Evolutionary conservation across 1,140 invertebrate genomes (phyloP).

Genomic region (Sipha flava): DNA sequence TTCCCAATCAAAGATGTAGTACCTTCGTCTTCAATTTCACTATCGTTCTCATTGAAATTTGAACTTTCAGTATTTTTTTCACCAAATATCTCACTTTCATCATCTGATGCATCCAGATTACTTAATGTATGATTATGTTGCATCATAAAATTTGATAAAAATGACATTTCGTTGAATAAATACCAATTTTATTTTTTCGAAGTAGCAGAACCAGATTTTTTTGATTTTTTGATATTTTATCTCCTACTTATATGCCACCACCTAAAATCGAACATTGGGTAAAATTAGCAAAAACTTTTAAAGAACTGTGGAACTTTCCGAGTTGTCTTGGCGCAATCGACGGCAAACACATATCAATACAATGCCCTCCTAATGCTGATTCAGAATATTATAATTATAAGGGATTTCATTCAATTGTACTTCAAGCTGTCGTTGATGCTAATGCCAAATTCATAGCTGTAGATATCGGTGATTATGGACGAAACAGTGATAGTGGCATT

Average conservation of each 20-base stretch:
- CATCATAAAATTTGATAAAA: background rate
- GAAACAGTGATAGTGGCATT: constrained; percentile 43
- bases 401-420: constrained; percentile 33
- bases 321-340: too few species aligned
- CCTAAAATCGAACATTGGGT: too few species aligned
- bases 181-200: background rate
- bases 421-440: constrained; percentile 36
- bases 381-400: constrained; percentile 36
- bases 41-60: background rate
- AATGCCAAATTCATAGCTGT: constrained; percentile 35
- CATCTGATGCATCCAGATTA: background rate
- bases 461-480: constrained; percentile 34
- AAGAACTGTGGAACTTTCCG: constrained; percentile 39
- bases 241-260: too few species aligned
- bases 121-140: background rate
- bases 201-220: background rate
- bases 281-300: too few species aligned
- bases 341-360: constrained; percentile 42
- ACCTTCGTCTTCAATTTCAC: background rate
- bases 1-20: background rate
- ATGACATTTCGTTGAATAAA: background rate
- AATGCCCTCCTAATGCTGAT: constrained; percentile 40
- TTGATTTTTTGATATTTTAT: too few species aligned
- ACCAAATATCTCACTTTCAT: background rate
- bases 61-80: background rate